Base-by-base conservation (phyloP, 2,113 vertebrate species). In the Mixornis gularis region DNA sequence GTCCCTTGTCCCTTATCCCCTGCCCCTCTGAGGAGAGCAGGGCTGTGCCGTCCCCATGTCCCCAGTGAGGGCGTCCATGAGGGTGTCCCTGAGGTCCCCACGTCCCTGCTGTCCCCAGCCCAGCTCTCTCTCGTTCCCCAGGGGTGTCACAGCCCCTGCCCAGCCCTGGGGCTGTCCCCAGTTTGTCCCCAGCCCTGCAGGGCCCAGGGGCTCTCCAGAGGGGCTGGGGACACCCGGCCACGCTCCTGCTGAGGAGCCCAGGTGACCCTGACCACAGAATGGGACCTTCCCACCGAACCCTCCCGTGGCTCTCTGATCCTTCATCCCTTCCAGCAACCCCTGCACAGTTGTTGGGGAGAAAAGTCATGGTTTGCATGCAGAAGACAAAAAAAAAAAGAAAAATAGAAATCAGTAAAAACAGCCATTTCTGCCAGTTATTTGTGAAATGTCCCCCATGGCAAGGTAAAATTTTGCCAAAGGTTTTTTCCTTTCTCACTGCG, bases 341-440 rank as follows among this genome's bases (percentile, higher is more conserved):
- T 58, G 59, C 7, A 1, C 4, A 16, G 7, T 2, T 36, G 0
- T 0, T 10, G 24, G 5, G 43, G 38, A 16, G 9, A 9, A 18
- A 46, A 66, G 36, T 2, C 7, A 2, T 1, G 41, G 7, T 59
- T 11, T 43, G 49, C 2, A 0, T 26, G 21, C 1, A 65, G n/a
- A 32, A 49, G 6, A 27, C 20, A 20, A 5, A 13, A 4, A 13
- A 4, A 13, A 13, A 2, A 9, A 5, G 4, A 44, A 44, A 20
- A 44, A 44, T 10, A 44, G 9, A 36, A 60, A 38, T 40, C 12
- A 74, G 10, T 20, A 14, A 55, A 60, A 21, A 0, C 3, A 65
- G 9, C 12, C 4, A 0, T 13, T 62, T n/a, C 81, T 69, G 7
- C 20, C 16, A 1, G 4, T 6, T 2, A 1, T 43, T 70, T 70